A percentile compares a stretch with the other conserved stretches of the same genome.
Evolutionary conservation across 35 echinoderm and acorn worm genomes (phyloP).

Genomic region (Holothuria glaberrima): DNA sequence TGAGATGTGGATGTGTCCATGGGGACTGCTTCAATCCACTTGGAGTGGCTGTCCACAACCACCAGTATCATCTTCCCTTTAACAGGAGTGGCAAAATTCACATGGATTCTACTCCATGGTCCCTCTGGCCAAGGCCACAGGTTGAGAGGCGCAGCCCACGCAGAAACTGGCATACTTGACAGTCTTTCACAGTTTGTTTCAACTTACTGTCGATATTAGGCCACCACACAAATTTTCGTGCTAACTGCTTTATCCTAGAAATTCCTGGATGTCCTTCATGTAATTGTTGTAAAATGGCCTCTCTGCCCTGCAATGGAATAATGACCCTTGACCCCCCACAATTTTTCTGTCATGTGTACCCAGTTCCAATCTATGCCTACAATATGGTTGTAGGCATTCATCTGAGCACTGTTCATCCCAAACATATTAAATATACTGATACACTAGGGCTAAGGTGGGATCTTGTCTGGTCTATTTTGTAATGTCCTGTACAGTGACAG

Average conservation of each 20-base stretch:
- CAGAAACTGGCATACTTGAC: too few species aligned
- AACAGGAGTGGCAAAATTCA: conserved; percentile 74
- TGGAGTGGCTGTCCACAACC: conserved; percentile 71
- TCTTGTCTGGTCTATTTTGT: conserved; percentile 13
- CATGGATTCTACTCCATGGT: conserved; percentile 71
- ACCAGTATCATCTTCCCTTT: conserved; percentile 67
- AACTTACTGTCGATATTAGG: conserved; percentile 48
- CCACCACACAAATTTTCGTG: conserved; percentile 77
- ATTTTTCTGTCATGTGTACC: conserved; percentile 11
- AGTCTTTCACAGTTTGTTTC: conserved; percentile 31
- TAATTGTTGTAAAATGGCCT: conserved; percentile 59
- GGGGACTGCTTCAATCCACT: conserved; percentile 67
- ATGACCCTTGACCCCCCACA: conserved; percentile 66
- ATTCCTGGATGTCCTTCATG: conserved; percentile 74
- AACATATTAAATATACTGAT: conserved; percentile 48
- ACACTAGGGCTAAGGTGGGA: conserved; percentile 1
- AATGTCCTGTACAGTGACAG: not conserved
- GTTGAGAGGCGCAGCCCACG: conserved; percentile 45
- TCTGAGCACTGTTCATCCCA: too few species aligned
- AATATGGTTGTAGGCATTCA: conserved; percentile 58
- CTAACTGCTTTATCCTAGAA: conserved; percentile 66
- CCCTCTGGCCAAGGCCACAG: conserved; percentile 63
- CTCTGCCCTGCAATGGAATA: conserved; percentile 51
- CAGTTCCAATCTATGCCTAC: conserved; percentile 34
- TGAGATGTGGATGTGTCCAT: conserved; percentile 60